These are phyloP conservation scores for Archips crataeganus DNA, from an alignment of 2,888 invertebrate genomes.

Conservation along the genomic window DNA sequence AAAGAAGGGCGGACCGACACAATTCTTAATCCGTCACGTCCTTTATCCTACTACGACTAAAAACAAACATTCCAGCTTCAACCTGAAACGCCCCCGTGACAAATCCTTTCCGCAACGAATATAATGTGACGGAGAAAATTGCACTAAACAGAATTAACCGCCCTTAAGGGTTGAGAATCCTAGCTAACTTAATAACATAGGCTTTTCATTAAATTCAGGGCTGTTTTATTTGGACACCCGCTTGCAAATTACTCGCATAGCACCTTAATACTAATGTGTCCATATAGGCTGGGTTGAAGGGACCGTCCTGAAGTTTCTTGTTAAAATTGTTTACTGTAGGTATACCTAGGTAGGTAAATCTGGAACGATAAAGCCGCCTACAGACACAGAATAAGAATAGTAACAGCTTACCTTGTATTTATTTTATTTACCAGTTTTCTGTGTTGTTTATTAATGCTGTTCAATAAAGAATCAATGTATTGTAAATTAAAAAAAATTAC, in stretches of 20 bases:
- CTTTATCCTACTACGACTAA: neutral
- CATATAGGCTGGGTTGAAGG: neutral
- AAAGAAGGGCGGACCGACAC: too few species aligned
- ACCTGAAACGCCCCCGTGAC: neutral
- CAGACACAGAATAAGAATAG: too few species aligned
- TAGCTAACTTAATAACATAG: slow-evolving; percentile 51
- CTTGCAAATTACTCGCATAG: slow-evolving; percentile 62
- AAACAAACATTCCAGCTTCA: neutral
- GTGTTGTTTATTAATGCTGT: too few species aligned
- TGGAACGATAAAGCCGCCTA: too few species aligned
- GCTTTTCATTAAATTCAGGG: slow-evolving; percentile 65
- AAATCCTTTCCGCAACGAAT: neutral
- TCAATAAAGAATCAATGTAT: too few species aligned
- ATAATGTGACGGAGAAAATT: slow-evolving; percentile 6
- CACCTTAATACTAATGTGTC: slow-evolving; percentile 39
- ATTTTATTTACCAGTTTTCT: too few species aligned
- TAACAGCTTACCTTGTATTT: too few species aligned
- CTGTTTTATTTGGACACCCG: slow-evolving; percentile 66
- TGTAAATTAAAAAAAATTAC: too few species aligned
- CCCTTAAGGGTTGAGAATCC: slow-evolving; percentile 18
- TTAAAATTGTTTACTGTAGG: neutral
- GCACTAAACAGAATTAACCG: slow-evolving; percentile 18
- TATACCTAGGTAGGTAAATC: too few species aligned
- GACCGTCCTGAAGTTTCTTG: neutral
- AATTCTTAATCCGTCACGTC: too few species aligned